Conservation (phyloP, 2,797 vertebrate species). For the Tapera naevia region DNA sequence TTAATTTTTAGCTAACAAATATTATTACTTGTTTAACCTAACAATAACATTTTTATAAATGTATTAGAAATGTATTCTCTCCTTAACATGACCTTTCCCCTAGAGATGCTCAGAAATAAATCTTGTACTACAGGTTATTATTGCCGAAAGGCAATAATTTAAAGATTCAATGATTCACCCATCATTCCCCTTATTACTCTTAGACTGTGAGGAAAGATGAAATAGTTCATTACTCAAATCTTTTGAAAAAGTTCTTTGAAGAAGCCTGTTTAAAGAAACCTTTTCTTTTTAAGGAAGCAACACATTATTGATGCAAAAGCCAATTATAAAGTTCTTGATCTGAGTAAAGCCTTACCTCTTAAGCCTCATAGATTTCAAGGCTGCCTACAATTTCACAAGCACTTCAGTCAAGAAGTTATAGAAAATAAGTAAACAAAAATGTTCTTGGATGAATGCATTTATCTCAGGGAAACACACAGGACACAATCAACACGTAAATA, state of each 20-base stretch:
- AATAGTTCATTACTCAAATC: background rate
- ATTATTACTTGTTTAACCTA: background rate
- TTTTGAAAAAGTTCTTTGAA: background rate
- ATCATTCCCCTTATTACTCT: background rate
- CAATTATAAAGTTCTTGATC: background rate
- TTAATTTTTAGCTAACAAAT: background rate
- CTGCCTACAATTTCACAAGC: background rate
- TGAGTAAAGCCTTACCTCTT: background rate
- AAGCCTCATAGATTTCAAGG: background rate
- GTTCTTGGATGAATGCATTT: background rate
- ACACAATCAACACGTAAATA: background rate
- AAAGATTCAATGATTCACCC: background rate
- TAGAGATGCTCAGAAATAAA: background rate
- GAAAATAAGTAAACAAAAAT: background rate
- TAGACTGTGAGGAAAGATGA: background rate
- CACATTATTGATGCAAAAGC: background rate
- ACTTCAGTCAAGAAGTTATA: background rate
- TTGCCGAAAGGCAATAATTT: background rate
- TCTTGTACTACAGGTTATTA: background rate
- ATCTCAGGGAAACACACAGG: background rate
- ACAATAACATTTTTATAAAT: background rate
- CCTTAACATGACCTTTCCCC: background rate
- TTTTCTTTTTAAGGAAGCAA: background rate
- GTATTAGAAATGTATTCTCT: background rate
- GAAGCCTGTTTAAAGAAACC: background rate